Percentiles rank a stretch among this genome's conserved stretches.
Evolutionary conservation across 2,797 vertebrate species (phyloP).

Genomic region (Pampus argenteus): DNA sequence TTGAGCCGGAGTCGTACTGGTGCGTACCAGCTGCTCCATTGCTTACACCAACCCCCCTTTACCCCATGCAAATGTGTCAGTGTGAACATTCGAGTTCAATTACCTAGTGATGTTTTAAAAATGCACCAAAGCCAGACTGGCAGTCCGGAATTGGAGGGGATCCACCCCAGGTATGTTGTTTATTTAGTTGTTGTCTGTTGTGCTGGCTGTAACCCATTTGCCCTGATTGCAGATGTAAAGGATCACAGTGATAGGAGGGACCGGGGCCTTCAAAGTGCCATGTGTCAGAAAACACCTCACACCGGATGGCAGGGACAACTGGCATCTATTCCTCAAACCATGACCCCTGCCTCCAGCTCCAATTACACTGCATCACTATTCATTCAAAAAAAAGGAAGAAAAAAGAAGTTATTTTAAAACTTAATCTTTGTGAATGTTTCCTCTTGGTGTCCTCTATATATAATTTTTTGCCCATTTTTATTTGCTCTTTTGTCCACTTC

Average conservation of each 20-base stretch:
- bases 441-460: slow-evolving; percentile 51
- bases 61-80: slow-evolving; percentile 85
- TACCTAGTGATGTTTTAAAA: slow-evolving; percentile 88
- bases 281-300: slow-evolving; percentile 81
- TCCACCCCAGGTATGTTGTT: slow-evolving; percentile 88
- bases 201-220: slow-evolving; percentile 85
- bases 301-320: slow-evolving; percentile 81
- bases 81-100: slow-evolving; percentile 86
- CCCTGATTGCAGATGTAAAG: slow-evolving; percentile 86
- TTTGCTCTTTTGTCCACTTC: slow-evolving; percentile 63
- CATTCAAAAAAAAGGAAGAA: background rate
- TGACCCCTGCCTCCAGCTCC: slow-evolving; percentile 69
- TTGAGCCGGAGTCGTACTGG: slow-evolving; percentile 86
- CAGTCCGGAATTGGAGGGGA: slow-evolving; percentile 85
- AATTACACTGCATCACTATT: slow-evolving; percentile 56
- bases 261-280: slow-evolving; percentile 83
- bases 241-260: slow-evolving; percentile 75
- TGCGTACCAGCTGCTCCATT: slow-evolving; percentile 86
- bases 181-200: slow-evolving; percentile 87
- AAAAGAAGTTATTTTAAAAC: slow-evolving; percentile 58
- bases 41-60: slow-evolving; percentile 80
- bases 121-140: slow-evolving; percentile 87
- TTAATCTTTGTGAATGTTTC: slow-evolving; percentile 57
- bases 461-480: slow-evolving; percentile 51
- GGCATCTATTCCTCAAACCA: slow-evolving; percentile 76